Conservation (phyloP, 2,797 vertebrate species). For the Stomatorhinus walkeri region DNA sequence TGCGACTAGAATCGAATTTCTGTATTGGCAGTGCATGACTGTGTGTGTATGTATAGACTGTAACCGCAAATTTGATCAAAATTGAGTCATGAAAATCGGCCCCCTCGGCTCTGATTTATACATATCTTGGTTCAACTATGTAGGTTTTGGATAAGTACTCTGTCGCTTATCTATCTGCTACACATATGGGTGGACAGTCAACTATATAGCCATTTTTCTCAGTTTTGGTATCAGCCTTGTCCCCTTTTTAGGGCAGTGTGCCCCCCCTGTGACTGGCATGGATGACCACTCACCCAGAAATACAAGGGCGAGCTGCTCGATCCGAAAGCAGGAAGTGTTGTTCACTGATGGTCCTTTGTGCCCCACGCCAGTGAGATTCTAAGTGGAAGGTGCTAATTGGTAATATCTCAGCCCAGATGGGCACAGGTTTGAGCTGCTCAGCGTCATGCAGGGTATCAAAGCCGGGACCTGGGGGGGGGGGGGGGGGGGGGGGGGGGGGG, state of each 20-base stretch:
- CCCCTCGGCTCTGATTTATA: not conserved
- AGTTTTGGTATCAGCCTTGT: not conserved
- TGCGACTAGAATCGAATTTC: not conserved
- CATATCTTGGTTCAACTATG: not conserved
- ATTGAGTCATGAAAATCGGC: not conserved
- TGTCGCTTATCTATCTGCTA: not conserved
- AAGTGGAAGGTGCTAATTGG: conserved; percentile 3
- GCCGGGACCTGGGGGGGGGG: too few relatives aligned
- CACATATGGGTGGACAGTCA: not conserved
- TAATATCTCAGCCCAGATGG: not conserved
- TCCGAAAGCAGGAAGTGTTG: not conserved
- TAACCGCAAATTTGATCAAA: not conserved
- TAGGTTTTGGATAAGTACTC: not conserved
- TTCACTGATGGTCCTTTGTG: not conserved
- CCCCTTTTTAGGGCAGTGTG: not conserved
- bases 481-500: too few relatives aligned
- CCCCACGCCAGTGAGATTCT: not conserved
- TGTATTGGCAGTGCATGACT: not conserved
- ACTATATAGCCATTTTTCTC: not conserved
- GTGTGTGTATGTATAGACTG: not conserved
- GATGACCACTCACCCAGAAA: not conserved
- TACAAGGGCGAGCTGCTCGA: not conserved
- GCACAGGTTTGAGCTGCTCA: not conserved
- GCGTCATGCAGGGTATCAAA: not conserved
- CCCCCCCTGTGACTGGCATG: not conserved